Evolutionary conservation across 2,113 vertebrate genomes (phyloP), one percentile per base, ranked within the genome.

Genomic region (Perccottus glenii): DNA sequence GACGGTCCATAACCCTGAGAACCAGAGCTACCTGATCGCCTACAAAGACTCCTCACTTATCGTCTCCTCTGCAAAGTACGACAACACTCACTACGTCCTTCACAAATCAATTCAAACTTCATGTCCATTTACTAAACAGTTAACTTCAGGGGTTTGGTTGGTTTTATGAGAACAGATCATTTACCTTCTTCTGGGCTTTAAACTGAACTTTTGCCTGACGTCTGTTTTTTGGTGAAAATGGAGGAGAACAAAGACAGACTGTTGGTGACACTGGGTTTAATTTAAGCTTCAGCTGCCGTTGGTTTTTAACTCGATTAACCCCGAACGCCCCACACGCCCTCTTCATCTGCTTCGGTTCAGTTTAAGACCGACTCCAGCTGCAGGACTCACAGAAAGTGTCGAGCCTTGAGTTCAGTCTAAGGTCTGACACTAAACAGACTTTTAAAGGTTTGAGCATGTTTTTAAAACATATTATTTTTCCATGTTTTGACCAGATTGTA

Each of bases 31-130:
- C 88, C 84, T 99, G 89, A 99, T 99, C 66, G 98, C 98, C 32
- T 99, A 98, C 89, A 98, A 98, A 85, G 96, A 99, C 91, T 99
- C 97, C 0, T 95, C 96, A 5, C 98, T 99, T 75, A 98, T 99
- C 75, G 87, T 94, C 73, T 98, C 97, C 63, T 96, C 95, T 85
- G 96, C 97, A 57, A 98, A 95, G 98, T 99, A 93, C 95, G 96
- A 90, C 1, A 1, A 14, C 51, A 33, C 4, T 48, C 59, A 56
- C 67, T n/a, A 5, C 15, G 38, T 42, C 10, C 4, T 16, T 12
- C 32, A 19, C 33, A 53, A 38, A 48, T 19, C 43, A 52, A 48
- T 27, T 43, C 62, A 59, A 38, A 38, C 4, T 50, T 40, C 7
- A 1, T 5, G 1, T 33, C 46, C 3, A 27, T 27, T 27, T 27